Conservation (phyloP, 2,113 vertebrate genomes). For the Dendrocopos noguchii region DNA sequence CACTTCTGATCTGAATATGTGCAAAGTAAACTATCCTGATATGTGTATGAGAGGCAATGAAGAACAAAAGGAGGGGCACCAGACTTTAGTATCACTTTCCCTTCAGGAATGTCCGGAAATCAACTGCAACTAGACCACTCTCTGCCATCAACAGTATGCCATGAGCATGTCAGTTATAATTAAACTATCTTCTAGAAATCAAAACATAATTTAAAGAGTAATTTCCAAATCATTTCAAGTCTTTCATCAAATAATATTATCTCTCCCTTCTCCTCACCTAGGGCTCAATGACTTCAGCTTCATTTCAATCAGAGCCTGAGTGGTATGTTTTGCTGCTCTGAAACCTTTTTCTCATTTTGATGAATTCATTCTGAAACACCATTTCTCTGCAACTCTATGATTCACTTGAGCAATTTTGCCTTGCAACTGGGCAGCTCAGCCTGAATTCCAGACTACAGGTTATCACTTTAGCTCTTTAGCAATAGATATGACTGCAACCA, state of each 20-base stretch:
- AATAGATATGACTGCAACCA: not conserved
- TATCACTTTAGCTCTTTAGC: not conserved
- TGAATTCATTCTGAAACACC: not conserved
- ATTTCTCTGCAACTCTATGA: not conserved
- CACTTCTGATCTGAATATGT: not conserved
- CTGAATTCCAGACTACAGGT: not conserved
- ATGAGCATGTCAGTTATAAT: constrained; percentile 7
- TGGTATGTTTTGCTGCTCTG: not conserved
- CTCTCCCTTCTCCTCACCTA: not conserved
- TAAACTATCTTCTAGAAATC: not conserved
- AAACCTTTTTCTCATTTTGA: not conserved
- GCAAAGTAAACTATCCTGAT: not conserved
- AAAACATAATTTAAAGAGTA: constrained; percentile 11
- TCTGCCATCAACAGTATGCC: not conserved
- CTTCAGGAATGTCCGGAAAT: not conserved
- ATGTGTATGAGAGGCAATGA: not conserved
- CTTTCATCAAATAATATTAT: not conserved
- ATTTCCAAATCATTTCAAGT: not conserved
- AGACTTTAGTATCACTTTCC: not conserved
- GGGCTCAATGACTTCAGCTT: not conserved
- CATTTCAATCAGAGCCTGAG: not conserved
- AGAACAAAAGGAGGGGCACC: not conserved
- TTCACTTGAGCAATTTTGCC: not conserved
- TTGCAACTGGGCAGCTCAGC: not conserved
- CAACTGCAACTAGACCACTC: not conserved